Percentiles rank a stretch among this genome's conserved stretches.
These are phyloP conservation scores for Trigoniulus corallinus DNA, from an alignment of 1,140 invertebrate genomes.

Conservation along the genomic window DNA sequence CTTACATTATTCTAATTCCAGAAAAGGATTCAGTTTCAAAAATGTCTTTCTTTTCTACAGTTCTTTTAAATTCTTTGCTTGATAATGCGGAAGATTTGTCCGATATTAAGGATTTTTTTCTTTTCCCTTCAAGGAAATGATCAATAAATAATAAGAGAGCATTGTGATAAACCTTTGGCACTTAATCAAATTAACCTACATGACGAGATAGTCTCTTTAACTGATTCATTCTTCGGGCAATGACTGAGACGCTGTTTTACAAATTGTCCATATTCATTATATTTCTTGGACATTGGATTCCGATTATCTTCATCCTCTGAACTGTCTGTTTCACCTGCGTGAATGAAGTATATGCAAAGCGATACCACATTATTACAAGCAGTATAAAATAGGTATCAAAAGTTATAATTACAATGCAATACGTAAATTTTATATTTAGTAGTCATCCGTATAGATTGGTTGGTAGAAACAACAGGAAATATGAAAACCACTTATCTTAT, in stretches of 20 bases:
- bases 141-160: conserved; percentile 3
- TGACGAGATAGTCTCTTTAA: background rate
- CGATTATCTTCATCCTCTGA: conserved; percentile 62
- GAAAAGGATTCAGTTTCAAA: conserved; percentile 47
- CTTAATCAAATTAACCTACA: no score
- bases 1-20: conserved; percentile 41
- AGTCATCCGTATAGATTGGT: no score
- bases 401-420: no score
- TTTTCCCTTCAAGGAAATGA: background rate
- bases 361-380: no score
- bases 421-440: no score
- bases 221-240: background rate
- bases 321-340: background rate
- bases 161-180: no score
- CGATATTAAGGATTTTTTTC: conserved; percentile 26
- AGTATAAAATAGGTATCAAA: no score
- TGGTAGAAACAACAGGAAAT: no score
- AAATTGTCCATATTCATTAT: conserved; percentile 45
- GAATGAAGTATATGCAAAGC: no score
- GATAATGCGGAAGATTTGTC: conserved; percentile 16
- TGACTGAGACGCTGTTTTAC: conserved; percentile 39
- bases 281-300: conserved; percentile 48
- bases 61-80: conserved; percentile 7
- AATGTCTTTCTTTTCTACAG: conserved; percentile 13
- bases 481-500: no score